Conservation (phyloP, 1,140 invertebrate species). For the Amyelois transitella region DNA sequence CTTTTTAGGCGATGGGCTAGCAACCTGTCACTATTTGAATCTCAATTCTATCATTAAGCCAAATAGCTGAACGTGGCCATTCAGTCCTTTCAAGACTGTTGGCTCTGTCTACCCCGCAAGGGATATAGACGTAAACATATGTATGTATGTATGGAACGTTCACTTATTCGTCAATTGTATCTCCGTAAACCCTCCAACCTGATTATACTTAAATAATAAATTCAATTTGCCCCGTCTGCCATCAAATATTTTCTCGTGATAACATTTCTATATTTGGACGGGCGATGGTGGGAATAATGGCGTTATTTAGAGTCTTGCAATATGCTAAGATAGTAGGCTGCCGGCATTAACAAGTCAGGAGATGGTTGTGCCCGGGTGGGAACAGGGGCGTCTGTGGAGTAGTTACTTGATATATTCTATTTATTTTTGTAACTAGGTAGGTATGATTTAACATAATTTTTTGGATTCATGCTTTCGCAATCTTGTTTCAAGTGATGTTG, state of each 20-base stretch:
- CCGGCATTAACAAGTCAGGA: conserved; percentile 68
- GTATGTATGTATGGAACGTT: too few relatives aligned
- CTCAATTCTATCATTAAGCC: too few relatives aligned
- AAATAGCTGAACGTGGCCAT: too few relatives aligned
- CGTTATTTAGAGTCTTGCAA: conserved; percentile 69
- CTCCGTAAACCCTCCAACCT: conserved; percentile 34
- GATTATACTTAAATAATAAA: conserved; percentile 70
- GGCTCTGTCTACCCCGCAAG: too few relatives aligned
- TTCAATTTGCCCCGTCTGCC: conserved; percentile 51
- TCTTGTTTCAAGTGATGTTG: too few relatives aligned
- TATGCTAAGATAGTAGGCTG: conserved; percentile 72
- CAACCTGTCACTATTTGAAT: too few relatives aligned
- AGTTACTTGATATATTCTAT: background rate
- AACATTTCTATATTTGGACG: conserved; percentile 63
- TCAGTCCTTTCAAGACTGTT: too few relatives aligned
- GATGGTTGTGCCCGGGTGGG: conserved; percentile 50
- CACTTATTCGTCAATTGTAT: conserved; percentile 50
- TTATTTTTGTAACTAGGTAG: too few relatives aligned
- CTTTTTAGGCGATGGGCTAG: too few relatives aligned
- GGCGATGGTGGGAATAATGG: conserved; percentile 56
- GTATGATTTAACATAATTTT: too few relatives aligned
- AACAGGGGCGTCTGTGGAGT: conserved; percentile 26
- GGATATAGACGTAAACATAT: too few relatives aligned
- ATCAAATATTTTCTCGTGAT: conserved; percentile 67
- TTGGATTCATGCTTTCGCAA: too few relatives aligned